Evolutionary conservation across 1,140 invertebrate species (phyloP).

Genomic region (Aphelenchoides besseyi): DNA sequence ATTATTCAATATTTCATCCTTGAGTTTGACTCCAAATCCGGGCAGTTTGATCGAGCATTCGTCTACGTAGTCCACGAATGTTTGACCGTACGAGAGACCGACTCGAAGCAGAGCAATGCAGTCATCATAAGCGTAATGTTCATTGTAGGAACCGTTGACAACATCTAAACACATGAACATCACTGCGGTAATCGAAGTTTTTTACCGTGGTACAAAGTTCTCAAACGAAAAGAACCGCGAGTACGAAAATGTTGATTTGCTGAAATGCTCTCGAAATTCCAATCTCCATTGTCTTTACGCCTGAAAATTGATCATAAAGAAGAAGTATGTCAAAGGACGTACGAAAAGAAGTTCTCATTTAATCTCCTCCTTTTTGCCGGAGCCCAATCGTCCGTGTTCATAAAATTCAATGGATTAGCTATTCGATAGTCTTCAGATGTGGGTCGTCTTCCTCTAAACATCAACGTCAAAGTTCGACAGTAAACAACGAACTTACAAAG

Average conservation of each 20-base stretch:
- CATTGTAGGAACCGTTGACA: slow-evolving; percentile 18
- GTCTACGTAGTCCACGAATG: slow-evolving; percentile 19
- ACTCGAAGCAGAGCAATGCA: slow-evolving; percentile 33
- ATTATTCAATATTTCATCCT: neutral
- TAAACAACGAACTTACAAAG: too few species aligned
- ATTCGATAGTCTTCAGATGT: slow-evolving; percentile 12
- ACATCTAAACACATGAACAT: slow-evolving; percentile 3
- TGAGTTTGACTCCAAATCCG: neutral
- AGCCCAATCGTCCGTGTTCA: slow-evolving; percentile 17
- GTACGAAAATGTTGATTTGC: neutral
- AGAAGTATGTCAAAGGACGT: slow-evolving; percentile 21
- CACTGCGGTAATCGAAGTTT: too few species aligned
- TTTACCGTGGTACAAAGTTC: neutral
- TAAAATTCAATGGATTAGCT: slow-evolving; percentile 29
- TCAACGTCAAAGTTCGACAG: slow-evolving; percentile 6
- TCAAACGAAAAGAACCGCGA: neutral
- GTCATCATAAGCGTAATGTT: slow-evolving; percentile 32
- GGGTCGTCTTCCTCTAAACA: slow-evolving; percentile 7
- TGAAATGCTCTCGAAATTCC: slow-evolving; percentile 12
- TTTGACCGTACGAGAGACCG: slow-evolving; percentile 32
- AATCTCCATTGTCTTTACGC: slow-evolving; percentile 19
- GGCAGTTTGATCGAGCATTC: neutral
- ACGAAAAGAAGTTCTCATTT: slow-evolving; percentile 21
- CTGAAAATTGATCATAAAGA: slow-evolving; percentile 14
- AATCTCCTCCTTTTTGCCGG: slow-evolving; percentile 26